Base-by-base conservation (phyloP, 2,888 invertebrate species). In the Hetaerina titia region DNA sequence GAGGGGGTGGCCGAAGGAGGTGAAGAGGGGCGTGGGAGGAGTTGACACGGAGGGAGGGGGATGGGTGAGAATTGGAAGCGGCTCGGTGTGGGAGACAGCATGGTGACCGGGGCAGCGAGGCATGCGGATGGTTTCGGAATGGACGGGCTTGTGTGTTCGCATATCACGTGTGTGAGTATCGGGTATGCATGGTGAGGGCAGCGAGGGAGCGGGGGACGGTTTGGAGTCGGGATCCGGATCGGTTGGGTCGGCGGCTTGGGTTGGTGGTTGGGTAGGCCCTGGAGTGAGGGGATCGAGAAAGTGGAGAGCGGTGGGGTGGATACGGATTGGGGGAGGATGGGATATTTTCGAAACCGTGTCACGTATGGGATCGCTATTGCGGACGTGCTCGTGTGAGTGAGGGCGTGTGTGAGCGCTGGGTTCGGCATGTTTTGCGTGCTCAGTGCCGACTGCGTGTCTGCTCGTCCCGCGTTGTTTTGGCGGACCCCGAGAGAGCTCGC, bases 351-450 rank as follows among this genome's bases (percentile, higher is more conserved):
- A 11, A 92, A 45, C 45, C 92, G 45, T 56, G 69, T 92, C 92
- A 92, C 92, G 92, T 92, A 92, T 31, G 60, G 92, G 56, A 92
- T 92, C 69, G 92, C 92, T 92, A 45, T 92, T 69, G 92, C 56
- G 92, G 81, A 81, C 81, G 81, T 31, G 81, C 25, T 25, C 25
- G 81, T 11, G 81, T 81, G n/a, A 31, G n/a, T n/a, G 25, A 31
- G 69, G 22, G 45, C 15, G 88, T 88, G 88, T n/a, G 81, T 81
- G 81, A 13, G n/a, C 81, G n/a, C 11, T 19, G 90, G 45, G 92
- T 74, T 92, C 92, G 92, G 69, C 92, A 92, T 92, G 92, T 92
- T 92, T 74, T 92, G 92, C 92, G 69, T 74, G 69, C 92, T 9
- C 92, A n/a, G 63, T 25, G 57, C 92, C 69, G 92, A 92, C 92